Conservation (phyloP, 2,797 vertebrate species). For the Phoxinus dragarum region DNA sequence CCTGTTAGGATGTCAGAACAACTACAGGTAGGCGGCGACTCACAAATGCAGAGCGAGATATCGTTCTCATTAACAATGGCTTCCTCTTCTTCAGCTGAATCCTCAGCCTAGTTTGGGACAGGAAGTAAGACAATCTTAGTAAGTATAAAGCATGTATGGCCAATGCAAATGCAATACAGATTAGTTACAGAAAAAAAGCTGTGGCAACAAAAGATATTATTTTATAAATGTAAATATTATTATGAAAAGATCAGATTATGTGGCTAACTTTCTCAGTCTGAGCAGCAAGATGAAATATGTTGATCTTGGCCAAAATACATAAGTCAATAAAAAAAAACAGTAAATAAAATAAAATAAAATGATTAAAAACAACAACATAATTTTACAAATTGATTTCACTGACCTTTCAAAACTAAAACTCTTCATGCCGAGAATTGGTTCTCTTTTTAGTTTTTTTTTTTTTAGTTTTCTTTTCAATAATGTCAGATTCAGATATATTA, state of each 20-base stretch:
- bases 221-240: background rate
- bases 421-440: constrained; percentile 71
- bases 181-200: constrained; percentile 15
- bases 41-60: constrained; percentile 83
- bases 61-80: constrained; percentile 82
- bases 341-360: background rate
- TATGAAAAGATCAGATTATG: background rate
- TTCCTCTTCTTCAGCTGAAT: constrained; percentile 83
- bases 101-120: constrained; percentile 73
- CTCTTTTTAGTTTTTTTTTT: constrained; percentile 29
- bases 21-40: constrained; percentile 83
- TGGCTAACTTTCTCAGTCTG: constrained; percentile 1
- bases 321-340: background rate
- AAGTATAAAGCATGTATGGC: constrained; percentile 2
- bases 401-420: constrained; percentile 80
- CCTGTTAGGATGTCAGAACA: constrained; percentile 82
- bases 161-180: constrained; percentile 38
- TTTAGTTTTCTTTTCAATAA: constrained; percentile 52
- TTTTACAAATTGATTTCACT: constrained; percentile 70
- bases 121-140: constrained; percentile 30
- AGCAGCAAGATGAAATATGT: background rate
- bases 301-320: background rate
- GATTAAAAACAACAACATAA: constrained; percentile 37
- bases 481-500: constrained; percentile 70
- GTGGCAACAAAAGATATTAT: background rate